Evolutionary conservation across 2,113 vertebrate genomes (phyloP).

Genomic region (Tragelaphus imberbis): DNA sequence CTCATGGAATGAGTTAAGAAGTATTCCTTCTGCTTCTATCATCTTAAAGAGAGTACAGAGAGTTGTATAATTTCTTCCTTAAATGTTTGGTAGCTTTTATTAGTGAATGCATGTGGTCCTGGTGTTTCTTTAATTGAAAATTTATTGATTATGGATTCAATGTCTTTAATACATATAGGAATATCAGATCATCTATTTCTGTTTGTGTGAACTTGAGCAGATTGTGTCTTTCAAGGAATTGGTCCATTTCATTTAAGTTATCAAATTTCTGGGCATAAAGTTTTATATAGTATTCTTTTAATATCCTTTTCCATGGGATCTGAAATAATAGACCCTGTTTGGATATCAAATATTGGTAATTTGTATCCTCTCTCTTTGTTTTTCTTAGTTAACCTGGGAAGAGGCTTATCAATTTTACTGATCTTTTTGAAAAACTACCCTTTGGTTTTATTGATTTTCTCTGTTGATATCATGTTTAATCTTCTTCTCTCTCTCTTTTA

Average conservation of each 20-base stretch:
- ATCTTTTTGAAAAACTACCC: neutral
- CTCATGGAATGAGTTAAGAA: neutral
- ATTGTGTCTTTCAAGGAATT: neutral
- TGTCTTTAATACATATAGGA: neutral
- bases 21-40: neutral
- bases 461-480: neutral
- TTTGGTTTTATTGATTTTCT: neutral
- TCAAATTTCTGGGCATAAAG: neutral
- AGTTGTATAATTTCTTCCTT: neutral
- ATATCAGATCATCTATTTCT: neutral
- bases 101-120: neutral
- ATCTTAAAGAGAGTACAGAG: neutral
- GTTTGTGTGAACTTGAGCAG: neutral
- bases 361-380: neutral
- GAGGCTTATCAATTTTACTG: neutral
- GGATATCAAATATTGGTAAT: neutral
- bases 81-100: neutral
- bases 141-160: neutral
- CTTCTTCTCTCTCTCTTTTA: too few relatives aligned
- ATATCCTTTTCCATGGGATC: neutral
- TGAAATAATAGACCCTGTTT: neutral
- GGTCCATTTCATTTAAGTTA: neutral
- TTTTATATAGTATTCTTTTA: neutral
- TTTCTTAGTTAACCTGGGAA: neutral
- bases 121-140: neutral